A percentile compares a stretch with the other conserved stretches of the same genome.
These are phyloP conservation scores for Gasteruption jaculator DNA, from an alignment of 2,888 invertebrate species.

Conservation along the genomic window DNA sequence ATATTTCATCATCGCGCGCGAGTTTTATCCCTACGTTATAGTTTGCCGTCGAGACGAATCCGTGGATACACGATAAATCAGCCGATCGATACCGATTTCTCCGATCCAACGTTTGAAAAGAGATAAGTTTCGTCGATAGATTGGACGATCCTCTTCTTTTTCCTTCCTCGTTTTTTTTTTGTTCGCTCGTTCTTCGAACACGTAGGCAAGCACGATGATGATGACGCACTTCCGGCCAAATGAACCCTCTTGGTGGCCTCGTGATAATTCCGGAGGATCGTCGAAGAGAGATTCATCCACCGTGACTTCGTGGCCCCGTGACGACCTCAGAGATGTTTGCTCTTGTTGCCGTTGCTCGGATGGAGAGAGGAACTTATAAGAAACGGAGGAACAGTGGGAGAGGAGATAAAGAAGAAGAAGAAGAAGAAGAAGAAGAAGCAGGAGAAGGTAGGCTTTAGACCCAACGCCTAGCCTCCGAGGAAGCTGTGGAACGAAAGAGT, in stretches of 20 bases:
- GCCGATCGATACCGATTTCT: too few species aligned
- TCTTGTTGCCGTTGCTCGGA: conserved; percentile 40
- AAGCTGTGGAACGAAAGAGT: too few species aligned
- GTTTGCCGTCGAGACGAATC: too few species aligned
- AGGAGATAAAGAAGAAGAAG: conserved; percentile 15
- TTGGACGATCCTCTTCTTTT: too few species aligned
- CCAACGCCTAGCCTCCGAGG: conserved; percentile 37
- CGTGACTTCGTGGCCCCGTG: conserved; percentile 46
- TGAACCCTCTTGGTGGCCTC: conserved; percentile 35
- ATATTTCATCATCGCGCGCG: too few species aligned
- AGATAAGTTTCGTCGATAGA: too few species aligned
- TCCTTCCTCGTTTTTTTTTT: too few species aligned
- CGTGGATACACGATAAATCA: too few species aligned
- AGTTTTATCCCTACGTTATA: too few species aligned
- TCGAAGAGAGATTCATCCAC: conserved; percentile 38
- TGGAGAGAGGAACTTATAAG: conserved; percentile 18
- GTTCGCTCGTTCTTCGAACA: too few species aligned
- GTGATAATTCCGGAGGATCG: conserved; percentile 40
- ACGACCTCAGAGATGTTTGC: conserved; percentile 46
- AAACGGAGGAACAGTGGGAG: conserved; percentile 19
- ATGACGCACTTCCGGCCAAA: conserved; percentile 43
- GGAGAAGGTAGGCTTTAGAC: conserved; percentile 22
- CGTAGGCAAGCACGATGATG: too few species aligned
- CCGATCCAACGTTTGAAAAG: too few species aligned
- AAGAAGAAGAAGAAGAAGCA: conserved; percentile 17